These are phyloP conservation scores for Drosophila villosipedis DNA, from an alignment of 2,888 invertebrate species.

Conservation along the genomic window DNA sequence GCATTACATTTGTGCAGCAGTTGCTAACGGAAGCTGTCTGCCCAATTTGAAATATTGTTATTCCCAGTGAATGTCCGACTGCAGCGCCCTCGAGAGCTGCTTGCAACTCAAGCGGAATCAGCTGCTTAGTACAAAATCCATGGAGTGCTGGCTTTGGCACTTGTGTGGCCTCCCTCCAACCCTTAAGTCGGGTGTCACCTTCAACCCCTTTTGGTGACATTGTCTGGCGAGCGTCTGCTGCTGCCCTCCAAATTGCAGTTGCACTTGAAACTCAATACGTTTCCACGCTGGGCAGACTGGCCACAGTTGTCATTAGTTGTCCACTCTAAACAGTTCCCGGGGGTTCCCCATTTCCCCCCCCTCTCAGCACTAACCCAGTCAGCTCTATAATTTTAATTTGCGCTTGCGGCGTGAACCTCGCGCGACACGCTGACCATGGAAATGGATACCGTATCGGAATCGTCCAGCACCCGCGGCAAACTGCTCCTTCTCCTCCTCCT, in stretches of 20 bases:
- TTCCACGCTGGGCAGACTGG: conserved; percentile 42
- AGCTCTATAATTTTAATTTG: conserved; percentile 74
- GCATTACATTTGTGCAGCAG: conserved; percentile 54
- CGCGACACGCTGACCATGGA: conserved; percentile 59
- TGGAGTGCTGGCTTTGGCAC: conserved; percentile 41
- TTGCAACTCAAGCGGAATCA: conserved; percentile 25
- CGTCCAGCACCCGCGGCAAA: not conserved
- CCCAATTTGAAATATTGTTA: conserved; percentile 65
- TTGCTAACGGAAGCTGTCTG: conserved; percentile 51
- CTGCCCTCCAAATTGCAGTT: conserved; percentile 34
- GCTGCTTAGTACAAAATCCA: conserved; percentile 47
- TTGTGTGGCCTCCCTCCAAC: conserved; percentile 61
- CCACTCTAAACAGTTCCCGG: not conserved
- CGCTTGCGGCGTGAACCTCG: conserved; percentile 63
- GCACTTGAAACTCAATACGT: conserved; percentile 65
- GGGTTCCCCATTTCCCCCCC: not conserved
- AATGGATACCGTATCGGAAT: conserved; percentile 49
- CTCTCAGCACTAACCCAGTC: conserved; percentile 20
- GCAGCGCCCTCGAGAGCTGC: conserved; percentile 12
- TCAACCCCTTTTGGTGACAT: conserved; percentile 19
- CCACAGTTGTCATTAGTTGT: not conserved
- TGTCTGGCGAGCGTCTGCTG: conserved; percentile 56
- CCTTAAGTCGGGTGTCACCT: conserved; percentile 14
- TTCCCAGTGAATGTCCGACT: conserved; percentile 49
- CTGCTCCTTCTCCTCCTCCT: not conserved